A percentile compares a stretch with the other conserved stretches of the same genome.
phyloP scores from a whole-genome alignment of 2,797 vertebrate genomes.

The Miichthys miiuy region DNA sequence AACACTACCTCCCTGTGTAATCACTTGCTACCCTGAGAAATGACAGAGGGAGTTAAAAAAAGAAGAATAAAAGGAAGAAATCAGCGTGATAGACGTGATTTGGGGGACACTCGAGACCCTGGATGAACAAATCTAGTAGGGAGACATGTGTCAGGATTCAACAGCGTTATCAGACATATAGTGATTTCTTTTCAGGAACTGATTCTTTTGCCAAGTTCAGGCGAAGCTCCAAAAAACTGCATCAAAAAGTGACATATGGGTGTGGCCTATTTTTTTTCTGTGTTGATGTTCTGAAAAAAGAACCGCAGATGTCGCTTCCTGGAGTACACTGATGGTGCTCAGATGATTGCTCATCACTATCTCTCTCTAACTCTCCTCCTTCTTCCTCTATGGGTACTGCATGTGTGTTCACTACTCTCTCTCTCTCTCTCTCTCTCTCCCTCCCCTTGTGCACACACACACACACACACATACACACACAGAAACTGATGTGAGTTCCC shows the following conservation, averaged over 20 bases:
- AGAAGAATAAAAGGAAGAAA: slow-evolving; percentile 55
- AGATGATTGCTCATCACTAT: slow-evolving; percentile 79
- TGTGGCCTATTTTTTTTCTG: slow-evolving; percentile 52
- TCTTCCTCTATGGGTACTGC: slow-evolving; percentile 67
- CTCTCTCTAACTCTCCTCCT: slow-evolving; percentile 64
- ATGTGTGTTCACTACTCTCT: slow-evolving; percentile 66
- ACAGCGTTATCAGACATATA: slow-evolving; percentile 23
- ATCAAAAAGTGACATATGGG: slow-evolving; percentile 36
- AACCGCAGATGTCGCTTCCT: slow-evolving; percentile 64
- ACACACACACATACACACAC: slow-evolving; percentile 63
- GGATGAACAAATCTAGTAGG: slow-evolving; percentile 29
- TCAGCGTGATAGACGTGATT: slow-evolving; percentile 53
- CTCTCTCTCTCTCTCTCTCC: slow-evolving; percentile 42
- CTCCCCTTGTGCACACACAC: slow-evolving; percentile 51
- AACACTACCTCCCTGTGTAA: slow-evolving; percentile 85
- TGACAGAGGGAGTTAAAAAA: slow-evolving; percentile 59
- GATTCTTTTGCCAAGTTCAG: slow-evolving; percentile 32
- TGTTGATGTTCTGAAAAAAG: slow-evolving; percentile 50
- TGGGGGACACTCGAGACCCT: slow-evolving; percentile 21
- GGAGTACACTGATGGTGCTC: slow-evolving; percentile 65
- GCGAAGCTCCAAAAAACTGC: slow-evolving; percentile 21
- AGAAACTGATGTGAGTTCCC: slow-evolving; percentile 86
- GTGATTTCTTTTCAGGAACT: slow-evolving; percentile 32
- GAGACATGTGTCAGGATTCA: slow-evolving; percentile 36
- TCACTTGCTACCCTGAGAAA: slow-evolving; percentile 67